phyloP scores from a whole-genome alignment of 2,113 vertebrate genomes.

The Suncus etruscus region DNA sequence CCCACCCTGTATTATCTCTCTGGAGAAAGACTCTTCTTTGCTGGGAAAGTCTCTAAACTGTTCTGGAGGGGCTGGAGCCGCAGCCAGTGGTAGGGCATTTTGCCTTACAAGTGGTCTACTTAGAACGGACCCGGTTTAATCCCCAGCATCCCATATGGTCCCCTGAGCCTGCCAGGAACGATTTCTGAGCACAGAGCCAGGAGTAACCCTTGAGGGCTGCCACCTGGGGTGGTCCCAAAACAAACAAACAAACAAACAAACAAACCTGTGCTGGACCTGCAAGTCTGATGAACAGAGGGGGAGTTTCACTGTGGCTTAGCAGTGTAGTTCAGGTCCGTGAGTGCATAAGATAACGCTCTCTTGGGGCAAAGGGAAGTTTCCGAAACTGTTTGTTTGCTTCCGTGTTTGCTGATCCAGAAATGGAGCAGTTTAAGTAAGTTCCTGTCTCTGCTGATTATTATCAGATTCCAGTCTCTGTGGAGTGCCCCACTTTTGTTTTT shows the following conservation, averaged over 20 bases:
- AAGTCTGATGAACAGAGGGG: not conserved
- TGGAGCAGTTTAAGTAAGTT: not conserved
- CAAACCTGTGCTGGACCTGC: too few relatives aligned
- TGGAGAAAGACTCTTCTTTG: not conserved
- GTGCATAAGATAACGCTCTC: not conserved
- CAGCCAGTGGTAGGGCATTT: too few relatives aligned
- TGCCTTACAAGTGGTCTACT: too few relatives aligned
- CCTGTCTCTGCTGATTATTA: not conserved
- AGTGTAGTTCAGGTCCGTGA: not conserved
- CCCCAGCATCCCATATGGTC: too few relatives aligned
- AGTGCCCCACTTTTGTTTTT: not conserved
- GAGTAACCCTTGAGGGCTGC: too few relatives aligned
- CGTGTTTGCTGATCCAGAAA: not conserved
- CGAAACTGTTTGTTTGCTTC: constrained; percentile 23
- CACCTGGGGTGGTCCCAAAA: too few relatives aligned
- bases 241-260: not conserved
- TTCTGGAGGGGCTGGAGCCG: too few relatives aligned
- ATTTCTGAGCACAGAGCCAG: too few relatives aligned
- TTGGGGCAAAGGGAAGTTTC: not conserved
- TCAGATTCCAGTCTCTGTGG: not conserved
- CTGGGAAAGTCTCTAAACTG: too few relatives aligned
- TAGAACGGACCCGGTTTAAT: too few relatives aligned
- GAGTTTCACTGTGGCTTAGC: not conserved
- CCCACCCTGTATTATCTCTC: not conserved
- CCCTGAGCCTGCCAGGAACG: too few relatives aligned